Percentiles rank a stretch among this genome's conserved stretches.
Evolutionary conservation across 2,797 vertebrate species (phyloP).

Genomic region (Rallus crepitans): DNA sequence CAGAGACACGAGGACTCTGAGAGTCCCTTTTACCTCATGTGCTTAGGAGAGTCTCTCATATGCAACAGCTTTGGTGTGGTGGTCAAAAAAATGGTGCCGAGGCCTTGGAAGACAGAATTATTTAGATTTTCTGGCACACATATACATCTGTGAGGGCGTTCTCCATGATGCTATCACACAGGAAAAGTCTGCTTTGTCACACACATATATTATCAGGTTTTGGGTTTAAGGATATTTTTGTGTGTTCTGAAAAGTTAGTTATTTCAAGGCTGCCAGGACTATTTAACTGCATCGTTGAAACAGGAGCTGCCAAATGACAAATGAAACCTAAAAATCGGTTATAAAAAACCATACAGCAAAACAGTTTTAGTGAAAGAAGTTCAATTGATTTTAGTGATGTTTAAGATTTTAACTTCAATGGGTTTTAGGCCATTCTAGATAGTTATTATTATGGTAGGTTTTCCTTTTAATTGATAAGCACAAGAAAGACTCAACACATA

Average conservation of each 20-base stretch:
- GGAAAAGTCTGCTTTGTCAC: not conserved
- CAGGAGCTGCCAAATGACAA: not conserved
- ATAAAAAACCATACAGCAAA: not conserved
- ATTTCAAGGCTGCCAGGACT: not conserved
- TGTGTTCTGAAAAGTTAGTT: not conserved
- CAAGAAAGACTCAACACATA: not conserved
- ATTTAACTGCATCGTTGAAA: not conserved
- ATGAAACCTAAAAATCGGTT: not conserved
- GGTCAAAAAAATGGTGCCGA: not conserved
- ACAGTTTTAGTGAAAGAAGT: not conserved
- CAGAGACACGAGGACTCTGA: not conserved
- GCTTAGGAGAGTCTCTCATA: not conserved
- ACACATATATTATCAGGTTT: not conserved
- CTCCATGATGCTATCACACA: accelerated
- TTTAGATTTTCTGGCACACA: not conserved
- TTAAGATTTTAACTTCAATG: constrained; percentile 18
- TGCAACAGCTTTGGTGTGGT: not conserved
- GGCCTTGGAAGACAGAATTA: not conserved
- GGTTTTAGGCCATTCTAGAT: not conserved
- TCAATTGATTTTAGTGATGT: not conserved
- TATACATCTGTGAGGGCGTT: not conserved
- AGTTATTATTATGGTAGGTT: not conserved
- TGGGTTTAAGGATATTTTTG: not conserved
- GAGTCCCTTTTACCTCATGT: not conserved
- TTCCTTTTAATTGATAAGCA: constrained; percentile 31